Conservation (phyloP, 2,113 vertebrate species). For the Centrocercus urophasianus region DNA sequence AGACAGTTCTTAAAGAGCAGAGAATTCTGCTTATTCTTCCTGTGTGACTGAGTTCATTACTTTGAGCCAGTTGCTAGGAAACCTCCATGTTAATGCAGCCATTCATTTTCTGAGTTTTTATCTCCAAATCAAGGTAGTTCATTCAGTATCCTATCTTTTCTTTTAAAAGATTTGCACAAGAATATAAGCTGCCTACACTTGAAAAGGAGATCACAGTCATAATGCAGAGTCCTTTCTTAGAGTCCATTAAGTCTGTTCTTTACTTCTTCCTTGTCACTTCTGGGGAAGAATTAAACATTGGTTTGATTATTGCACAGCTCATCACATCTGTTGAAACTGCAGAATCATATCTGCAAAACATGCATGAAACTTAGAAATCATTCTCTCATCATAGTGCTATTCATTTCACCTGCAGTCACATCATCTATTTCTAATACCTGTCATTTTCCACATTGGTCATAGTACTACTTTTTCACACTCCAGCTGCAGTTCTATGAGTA, state of each 20-base stretch:
- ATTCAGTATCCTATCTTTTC: neutral
- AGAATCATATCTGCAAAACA: neutral
- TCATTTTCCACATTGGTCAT: neutral
- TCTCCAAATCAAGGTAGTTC: neutral
- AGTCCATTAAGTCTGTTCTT: neutral
- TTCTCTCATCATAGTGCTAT: neutral
- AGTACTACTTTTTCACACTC: neutral
- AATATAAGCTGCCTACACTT: neutral
- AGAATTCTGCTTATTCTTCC: neutral
- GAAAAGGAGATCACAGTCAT: neutral
- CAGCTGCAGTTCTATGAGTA: neutral
- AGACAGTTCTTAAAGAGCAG: neutral
- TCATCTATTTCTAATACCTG: neutral
- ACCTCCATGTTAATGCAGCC: constrained; percentile 16
- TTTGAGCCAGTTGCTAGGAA: constrained; percentile 45
- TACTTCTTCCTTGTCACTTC: neutral
- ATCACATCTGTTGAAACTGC: neutral
- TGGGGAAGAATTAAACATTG: neutral
- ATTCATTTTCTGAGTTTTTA: constrained; percentile 13
- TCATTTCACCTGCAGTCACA: neutral
- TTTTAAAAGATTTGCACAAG: neutral
- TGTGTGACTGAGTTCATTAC: neutral
- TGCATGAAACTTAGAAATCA: neutral
- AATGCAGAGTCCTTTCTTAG: neutral
- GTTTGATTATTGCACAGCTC: neutral